Evolutionary conservation across 1,140 invertebrate genomes (phyloP).

Genomic region (Trichoplusia ni): DNA sequence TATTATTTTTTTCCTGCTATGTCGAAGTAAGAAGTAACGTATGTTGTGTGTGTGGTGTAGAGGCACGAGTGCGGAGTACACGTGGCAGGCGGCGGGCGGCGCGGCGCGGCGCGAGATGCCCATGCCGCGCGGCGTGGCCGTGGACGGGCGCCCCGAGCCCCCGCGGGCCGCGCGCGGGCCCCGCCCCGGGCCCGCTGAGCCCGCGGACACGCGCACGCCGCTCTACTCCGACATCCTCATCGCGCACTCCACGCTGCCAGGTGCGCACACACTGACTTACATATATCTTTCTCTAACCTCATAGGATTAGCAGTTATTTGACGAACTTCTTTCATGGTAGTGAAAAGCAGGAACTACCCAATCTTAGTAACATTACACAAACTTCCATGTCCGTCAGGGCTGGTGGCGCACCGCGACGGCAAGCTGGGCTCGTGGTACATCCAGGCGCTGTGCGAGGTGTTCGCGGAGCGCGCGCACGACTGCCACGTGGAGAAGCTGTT

Average conservation of each 20-base stretch:
- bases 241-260: slow-evolving; percentile 85
- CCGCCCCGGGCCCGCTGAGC: slow-evolving; percentile 19
- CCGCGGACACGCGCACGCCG: slow-evolving; percentile 43
- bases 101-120: slow-evolving; percentile 22
- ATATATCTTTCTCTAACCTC: not conserved
- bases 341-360: too few relatives aligned
- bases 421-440: slow-evolving; percentile 88
- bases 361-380: too few relatives aligned
- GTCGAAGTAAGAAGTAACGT: too few relatives aligned
- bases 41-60: slow-evolving; percentile 17
- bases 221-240: slow-evolving; percentile 85
- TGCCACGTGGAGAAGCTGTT: slow-evolving; percentile 86
- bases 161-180: slow-evolving; percentile 15
- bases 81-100: not conserved
- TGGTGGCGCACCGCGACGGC: slow-evolving; percentile 85
- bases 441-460: slow-evolving; percentile 87
- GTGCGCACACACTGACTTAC: slow-evolving; percentile 41
- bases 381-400: slow-evolving; percentile 67
- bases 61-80: slow-evolving; percentile 41
- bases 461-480: slow-evolving; percentile 86
- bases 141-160: slow-evolving; percentile 19
- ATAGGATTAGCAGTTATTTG: too few relatives aligned
- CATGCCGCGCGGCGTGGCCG: slow-evolving; percentile 7
- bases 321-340: too few relatives aligned
- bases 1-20: too few relatives aligned